A percentile compares a stretch with the other conserved stretches of the same genome.
Conservation (phyloP, 2,113 vertebrate genomes). For the Dromaius novaehollandiae region DNA sequence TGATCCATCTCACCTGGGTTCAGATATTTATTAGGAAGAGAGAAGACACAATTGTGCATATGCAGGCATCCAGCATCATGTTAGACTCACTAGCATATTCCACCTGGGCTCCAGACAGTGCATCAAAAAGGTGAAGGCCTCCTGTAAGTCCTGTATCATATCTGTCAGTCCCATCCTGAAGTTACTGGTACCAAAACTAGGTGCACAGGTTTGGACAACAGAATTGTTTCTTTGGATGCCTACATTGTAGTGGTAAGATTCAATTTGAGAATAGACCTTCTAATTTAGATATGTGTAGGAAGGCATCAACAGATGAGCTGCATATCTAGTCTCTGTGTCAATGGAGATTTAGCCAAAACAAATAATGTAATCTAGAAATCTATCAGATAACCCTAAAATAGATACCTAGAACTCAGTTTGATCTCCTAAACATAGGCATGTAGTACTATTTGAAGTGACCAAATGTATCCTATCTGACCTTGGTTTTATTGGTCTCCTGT, state of each 20-base stretch:
- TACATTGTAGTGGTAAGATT: neutral
- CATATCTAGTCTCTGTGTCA: neutral
- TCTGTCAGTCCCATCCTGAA: neutral
- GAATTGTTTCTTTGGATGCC: neutral
- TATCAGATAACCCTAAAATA: neutral
- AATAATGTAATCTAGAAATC: neutral
- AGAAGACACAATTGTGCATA: neutral
- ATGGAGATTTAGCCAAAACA: neutral
- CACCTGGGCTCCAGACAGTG: neutral
- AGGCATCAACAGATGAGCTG: neutral
- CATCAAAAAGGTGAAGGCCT: neutral
- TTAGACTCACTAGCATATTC: neutral
- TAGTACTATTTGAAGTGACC: neutral
- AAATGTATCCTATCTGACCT: neutral
- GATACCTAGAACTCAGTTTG: neutral
- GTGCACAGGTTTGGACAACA: neutral
- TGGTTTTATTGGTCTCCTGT: neutral
- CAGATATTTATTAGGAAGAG: neutral
- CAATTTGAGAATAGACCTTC: neutral
- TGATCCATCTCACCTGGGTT: neutral
- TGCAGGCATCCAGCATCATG: rapidly evolving
- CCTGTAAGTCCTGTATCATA: neutral
- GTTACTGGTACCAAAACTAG: neutral
- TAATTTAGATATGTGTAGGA: neutral
- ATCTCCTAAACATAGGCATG: neutral